These are phyloP conservation scores for Sialis fuliginosa DNA, from an alignment of 2,888 invertebrate genomes.

Conservation along the genomic window DNA sequence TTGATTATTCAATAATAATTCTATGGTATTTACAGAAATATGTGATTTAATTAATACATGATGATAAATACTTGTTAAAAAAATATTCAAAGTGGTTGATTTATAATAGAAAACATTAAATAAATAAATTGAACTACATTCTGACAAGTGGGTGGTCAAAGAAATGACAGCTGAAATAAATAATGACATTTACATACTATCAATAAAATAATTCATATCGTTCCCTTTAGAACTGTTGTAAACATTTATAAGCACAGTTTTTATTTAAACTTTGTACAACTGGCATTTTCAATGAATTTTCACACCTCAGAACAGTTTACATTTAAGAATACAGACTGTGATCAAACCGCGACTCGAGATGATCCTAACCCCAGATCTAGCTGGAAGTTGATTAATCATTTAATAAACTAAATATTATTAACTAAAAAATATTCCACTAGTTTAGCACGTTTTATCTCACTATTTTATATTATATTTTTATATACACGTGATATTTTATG, in stretches of 20 bases:
- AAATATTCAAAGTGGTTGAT: too few species aligned
- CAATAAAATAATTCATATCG: too few species aligned
- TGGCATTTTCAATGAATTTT: not conserved
- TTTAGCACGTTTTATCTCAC: not conserved
- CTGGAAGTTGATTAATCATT: slow-evolving; percentile 13
- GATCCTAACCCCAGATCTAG: slow-evolving; percentile 27
- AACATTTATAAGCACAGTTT: slow-evolving; percentile 1
- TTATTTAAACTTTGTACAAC: not conserved
- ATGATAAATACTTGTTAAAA: too few species aligned
- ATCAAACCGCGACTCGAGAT: slow-evolving; percentile 23
- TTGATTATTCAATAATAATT: too few species aligned
- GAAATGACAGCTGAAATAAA: slow-evolving; percentile 3
- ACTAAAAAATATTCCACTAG: not conserved
- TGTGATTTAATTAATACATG: too few species aligned
- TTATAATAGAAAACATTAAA: too few species aligned
- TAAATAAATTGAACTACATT: slow-evolving; percentile 8
- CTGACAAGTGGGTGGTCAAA: slow-evolving; percentile 20
- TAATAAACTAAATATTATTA: not conserved
- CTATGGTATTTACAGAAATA: too few species aligned
- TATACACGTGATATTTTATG: slow-evolving; percentile 14
- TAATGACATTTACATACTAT: too few species aligned
- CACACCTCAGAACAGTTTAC: slow-evolving; percentile 11
- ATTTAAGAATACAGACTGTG: slow-evolving; percentile 17
- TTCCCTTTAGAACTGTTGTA: not conserved
- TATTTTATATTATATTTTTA: not conserved